Percentiles rank a stretch among this genome's conserved stretches.
Evolutionary conservation across 2,888 invertebrate genomes (phyloP).

Genomic region (Clunio marinus): DNA sequence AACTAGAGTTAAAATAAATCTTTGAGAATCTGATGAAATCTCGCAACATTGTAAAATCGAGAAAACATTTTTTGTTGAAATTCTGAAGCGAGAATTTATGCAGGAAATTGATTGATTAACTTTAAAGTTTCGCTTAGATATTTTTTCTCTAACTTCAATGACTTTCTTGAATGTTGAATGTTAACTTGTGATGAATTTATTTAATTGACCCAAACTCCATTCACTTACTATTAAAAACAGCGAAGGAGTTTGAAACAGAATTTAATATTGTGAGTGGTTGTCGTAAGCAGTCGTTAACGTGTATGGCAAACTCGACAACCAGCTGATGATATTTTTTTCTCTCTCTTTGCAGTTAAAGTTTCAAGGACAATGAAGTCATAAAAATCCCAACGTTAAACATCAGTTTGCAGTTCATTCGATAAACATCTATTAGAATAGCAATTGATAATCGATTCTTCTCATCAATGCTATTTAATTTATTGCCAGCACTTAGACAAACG

Average conservation of each 20-base stretch:
- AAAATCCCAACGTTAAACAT: too few relatives aligned
- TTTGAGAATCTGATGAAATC: background rate
- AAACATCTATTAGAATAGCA: too few relatives aligned
- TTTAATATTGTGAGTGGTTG: background rate
- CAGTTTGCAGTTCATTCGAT: too few relatives aligned
- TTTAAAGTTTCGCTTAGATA: background rate
- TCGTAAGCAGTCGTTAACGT: too few relatives aligned
- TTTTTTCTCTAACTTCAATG: background rate
- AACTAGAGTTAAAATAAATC: too few relatives aligned
- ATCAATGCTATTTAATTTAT: too few relatives aligned
- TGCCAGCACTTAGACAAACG: too few relatives aligned
- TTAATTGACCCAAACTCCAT: background rate
- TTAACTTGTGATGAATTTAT: background rate
- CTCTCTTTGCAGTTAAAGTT: background rate
- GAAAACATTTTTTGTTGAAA: background rate
- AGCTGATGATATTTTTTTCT: too few relatives aligned
- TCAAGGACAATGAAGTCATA: background rate
- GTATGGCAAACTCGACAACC: background rate
- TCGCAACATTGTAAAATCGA: background rate
- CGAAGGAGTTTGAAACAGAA: background rate
- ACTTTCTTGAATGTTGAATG: too few relatives aligned
- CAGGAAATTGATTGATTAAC: background rate
- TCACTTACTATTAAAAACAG: background rate
- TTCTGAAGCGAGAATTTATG: background rate
- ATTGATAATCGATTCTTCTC: too few relatives aligned